These are phyloP conservation scores for Cheilinus undulatus DNA, from an alignment of 2,113 vertebrate genomes.

Conservation along the genomic window DNA sequence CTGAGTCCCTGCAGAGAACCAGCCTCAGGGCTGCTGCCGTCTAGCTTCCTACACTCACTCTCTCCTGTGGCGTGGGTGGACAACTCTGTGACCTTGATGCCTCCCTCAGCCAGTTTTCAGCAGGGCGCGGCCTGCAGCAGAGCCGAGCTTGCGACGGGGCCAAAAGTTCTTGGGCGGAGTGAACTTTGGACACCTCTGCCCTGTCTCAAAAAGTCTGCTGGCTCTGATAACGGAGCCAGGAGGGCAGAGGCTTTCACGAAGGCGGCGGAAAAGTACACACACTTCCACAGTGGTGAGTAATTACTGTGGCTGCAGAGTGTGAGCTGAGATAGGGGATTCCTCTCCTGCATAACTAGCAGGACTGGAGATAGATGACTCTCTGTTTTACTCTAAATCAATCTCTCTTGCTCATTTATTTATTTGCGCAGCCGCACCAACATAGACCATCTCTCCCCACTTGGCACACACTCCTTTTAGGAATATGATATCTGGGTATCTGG, in stretches of 20 bases:
- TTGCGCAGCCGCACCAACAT: not conserved
- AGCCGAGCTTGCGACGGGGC: slow-evolving; percentile 4
- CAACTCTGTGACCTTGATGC: slow-evolving; percentile 27
- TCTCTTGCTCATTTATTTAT: slow-evolving; percentile 9
- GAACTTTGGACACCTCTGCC: slow-evolving; percentile 35
- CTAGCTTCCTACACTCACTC: not conserved
- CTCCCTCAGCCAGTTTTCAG: slow-evolving; percentile 18
- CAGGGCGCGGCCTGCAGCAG: not conserved
- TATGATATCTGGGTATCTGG: slow-evolving; percentile 55
- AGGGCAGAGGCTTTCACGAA: slow-evolving; percentile 33
- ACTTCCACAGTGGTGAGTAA: slow-evolving; percentile 59
- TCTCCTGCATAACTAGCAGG: slow-evolving; percentile 53
- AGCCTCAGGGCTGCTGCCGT: not conserved
- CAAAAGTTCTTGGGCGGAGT: slow-evolving; percentile 24
- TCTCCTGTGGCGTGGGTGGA: too few relatives aligned
- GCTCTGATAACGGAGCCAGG: slow-evolving; percentile 61
- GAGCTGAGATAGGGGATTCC: slow-evolving; percentile 63
- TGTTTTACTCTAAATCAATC: slow-evolving; percentile 14
- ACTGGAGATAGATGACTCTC: slow-evolving; percentile 41
- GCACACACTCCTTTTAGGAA: slow-evolving; percentile 24
- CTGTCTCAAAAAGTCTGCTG: slow-evolving; percentile 44
- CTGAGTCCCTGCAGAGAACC: not conserved
- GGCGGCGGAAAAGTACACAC: slow-evolving; percentile 36
- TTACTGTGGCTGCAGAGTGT: slow-evolving; percentile 55
- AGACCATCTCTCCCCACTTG: slow-evolving; percentile 19